Evolutionary conservation across 2,888 invertebrate species (phyloP).

Genomic region (Imbricaverruca yamaguchii): DNA sequence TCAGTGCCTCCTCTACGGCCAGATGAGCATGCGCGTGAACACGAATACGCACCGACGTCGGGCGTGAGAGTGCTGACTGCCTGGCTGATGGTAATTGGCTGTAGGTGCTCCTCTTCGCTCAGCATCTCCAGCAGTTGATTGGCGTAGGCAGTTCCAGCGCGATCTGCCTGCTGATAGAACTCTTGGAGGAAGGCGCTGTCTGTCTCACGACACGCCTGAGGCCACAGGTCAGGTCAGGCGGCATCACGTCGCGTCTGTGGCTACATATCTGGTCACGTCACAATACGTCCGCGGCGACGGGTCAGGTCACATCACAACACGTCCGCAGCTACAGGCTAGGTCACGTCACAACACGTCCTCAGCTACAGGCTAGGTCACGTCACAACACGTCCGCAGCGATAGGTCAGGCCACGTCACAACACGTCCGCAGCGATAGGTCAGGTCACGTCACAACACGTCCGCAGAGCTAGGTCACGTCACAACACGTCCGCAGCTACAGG

Average conservation of each 20-base stretch:
- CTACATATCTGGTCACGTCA: background rate
- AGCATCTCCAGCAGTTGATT: background rate
- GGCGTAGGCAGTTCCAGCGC: background rate
- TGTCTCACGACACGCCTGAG: background rate
- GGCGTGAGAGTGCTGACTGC: background rate
- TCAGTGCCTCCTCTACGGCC: too few relatives aligned
- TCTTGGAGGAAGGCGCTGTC: constrained; percentile 14
- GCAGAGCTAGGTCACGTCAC: too few relatives aligned
- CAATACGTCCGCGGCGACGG: background rate
- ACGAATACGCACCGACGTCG: background rate
- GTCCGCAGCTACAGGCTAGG: background rate
- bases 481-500: too few relatives aligned
- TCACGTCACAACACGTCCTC: too few relatives aligned
- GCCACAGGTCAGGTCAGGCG: background rate
- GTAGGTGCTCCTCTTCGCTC: background rate
- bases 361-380: too few relatives aligned
- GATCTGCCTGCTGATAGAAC: constrained; percentile 2
- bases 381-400: too few relatives aligned
- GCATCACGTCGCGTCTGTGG: background rate
- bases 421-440: too few relatives aligned
- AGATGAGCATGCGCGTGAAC: too few relatives aligned
- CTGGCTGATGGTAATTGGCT: background rate
- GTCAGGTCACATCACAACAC: background rate
- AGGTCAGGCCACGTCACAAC: too few relatives aligned
- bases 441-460: too few relatives aligned